A percentile compares a stretch with the other conserved stretches of the same genome.
Evolutionary conservation across 1,140 invertebrate species (phyloP).

Genomic region (Neotoxoptera formosana): DNA sequence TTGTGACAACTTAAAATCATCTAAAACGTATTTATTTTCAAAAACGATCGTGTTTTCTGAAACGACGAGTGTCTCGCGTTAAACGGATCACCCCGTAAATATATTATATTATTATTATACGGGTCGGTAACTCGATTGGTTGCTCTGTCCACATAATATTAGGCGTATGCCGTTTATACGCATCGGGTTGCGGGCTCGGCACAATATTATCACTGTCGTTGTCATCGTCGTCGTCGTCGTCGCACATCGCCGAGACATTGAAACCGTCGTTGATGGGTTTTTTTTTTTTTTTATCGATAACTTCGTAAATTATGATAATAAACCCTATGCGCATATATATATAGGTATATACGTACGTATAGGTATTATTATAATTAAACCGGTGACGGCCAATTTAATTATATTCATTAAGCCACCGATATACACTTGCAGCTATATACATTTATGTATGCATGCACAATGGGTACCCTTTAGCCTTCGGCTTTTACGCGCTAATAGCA

Average conservation of each 20-base stretch:
- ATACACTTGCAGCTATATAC: background rate
- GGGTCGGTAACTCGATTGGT: background rate
- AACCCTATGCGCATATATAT: background rate
- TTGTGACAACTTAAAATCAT: too few species aligned
- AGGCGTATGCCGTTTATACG: too few species aligned
- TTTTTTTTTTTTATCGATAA: background rate
- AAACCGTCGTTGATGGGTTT: background rate
- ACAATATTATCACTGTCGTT: background rate
- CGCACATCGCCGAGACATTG: background rate
- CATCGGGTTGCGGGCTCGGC: too few species aligned
- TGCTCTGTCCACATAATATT: background rate
- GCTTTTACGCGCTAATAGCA: background rate
- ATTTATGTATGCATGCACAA: background rate
- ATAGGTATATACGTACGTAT: background rate
- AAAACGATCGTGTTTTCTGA: too few species aligned
- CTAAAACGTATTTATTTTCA: too few species aligned
- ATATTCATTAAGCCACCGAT: slow-evolving; percentile 10
- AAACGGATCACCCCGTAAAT: too few species aligned
- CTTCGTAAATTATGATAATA: background rate
- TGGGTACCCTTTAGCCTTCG: background rate
- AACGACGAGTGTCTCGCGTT: too few species aligned
- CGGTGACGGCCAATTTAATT: background rate
- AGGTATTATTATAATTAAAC: background rate
- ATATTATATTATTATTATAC: too few species aligned
- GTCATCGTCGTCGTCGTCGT: background rate